A percentile compares a stretch with the other conserved stretches of the same genome.
phyloP scores from a whole-genome alignment of 2,113 vertebrate genomes.

The Mionectes macconnelli region DNA sequence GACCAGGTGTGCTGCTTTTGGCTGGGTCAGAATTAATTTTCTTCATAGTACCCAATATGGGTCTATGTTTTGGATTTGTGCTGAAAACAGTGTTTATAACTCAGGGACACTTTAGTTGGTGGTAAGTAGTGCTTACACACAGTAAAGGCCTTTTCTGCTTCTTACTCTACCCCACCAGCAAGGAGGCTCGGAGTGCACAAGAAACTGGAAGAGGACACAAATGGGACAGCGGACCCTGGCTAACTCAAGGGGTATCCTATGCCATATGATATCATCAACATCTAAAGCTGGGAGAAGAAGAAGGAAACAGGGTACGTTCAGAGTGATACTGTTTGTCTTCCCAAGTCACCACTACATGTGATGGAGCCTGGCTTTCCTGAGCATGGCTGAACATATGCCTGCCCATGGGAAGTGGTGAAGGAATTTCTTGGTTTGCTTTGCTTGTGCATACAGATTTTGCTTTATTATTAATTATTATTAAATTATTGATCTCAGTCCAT shows the following conservation, averaged over 20 bases:
- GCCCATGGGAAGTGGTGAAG: background rate
- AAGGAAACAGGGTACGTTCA: background rate
- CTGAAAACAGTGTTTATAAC: background rate
- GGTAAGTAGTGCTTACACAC: background rate
- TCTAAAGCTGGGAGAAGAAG: background rate
- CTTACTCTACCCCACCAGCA: background rate
- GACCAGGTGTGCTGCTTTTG: background rate
- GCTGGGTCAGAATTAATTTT: background rate
- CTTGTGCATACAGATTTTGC: background rate
- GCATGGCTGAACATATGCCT: background rate
- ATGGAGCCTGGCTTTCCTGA: background rate
- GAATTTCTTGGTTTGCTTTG: background rate
- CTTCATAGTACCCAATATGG: background rate
- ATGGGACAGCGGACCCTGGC: too few relatives aligned
- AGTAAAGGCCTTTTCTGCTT: background rate
- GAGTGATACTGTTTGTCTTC: background rate
- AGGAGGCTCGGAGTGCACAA: background rate
- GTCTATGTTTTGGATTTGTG: background rate
- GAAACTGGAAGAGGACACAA: background rate
- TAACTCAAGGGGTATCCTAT: too few relatives aligned
- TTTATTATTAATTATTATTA: background rate
- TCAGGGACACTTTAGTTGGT: background rate
- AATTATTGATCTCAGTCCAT: background rate
- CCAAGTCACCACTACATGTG: too few relatives aligned
- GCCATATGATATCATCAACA: too few relatives aligned